phyloP scores from a whole-genome alignment of 1,140 invertebrate genomes.

The Augochlora pura region DNA sequence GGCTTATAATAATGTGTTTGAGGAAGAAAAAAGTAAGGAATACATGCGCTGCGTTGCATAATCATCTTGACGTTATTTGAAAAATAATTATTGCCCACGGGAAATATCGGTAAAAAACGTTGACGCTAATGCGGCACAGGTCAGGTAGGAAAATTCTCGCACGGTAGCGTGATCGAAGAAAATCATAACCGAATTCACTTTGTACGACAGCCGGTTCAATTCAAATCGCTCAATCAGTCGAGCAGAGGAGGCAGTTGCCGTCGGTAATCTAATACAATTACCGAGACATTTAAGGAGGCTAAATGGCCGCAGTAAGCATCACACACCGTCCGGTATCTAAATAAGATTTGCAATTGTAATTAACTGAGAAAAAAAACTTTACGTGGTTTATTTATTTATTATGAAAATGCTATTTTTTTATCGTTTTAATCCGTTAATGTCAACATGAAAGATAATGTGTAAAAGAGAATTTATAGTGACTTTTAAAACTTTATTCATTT shows the following conservation, averaged over 20 bases:
- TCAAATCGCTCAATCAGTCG: conserved; percentile 72
- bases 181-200: conserved; percentile 68
- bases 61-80: background rate
- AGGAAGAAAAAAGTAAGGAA: background rate
- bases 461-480: no score
- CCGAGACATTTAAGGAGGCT: background rate
- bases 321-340: background rate
- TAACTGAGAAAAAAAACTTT: no score
- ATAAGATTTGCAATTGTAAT: background rate
- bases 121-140: background rate
- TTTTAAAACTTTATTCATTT: no score
- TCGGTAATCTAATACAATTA: conserved; percentile 68
- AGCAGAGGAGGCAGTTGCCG: conserved; percentile 38
- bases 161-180: background rate
- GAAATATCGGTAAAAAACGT: background rate
- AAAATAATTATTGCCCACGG: background rate
- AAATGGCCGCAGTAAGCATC: background rate
- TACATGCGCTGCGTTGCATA: background rate
- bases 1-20: background rate
- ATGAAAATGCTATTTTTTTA: no score
- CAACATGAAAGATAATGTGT: no score
- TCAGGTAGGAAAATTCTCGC: background rate
- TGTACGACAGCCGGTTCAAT: conserved; percentile 65
- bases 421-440: no score
- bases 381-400: no score